phyloP scores from a whole-genome alignment of 2,888 invertebrate species.

The Agrotis segetum region DNA sequence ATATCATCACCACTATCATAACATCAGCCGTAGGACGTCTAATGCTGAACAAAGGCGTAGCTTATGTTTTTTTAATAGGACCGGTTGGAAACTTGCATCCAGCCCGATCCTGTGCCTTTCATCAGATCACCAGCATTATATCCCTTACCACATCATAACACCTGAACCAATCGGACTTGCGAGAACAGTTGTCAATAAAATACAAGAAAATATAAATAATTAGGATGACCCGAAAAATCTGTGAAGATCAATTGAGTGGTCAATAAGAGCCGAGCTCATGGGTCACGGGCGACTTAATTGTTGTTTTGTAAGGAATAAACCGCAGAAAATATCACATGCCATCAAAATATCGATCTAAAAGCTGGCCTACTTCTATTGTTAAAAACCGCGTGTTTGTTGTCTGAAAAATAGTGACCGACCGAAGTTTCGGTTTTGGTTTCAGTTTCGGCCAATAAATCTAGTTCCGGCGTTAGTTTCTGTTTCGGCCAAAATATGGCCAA shows the following conservation, averaged over 20 bases:
- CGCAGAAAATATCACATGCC: conserved; percentile 63
- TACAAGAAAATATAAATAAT: conserved; percentile 64
- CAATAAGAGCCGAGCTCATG: conserved; percentile 83
- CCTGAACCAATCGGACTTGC: conserved; percentile 10
- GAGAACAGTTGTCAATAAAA: conserved; percentile 50
- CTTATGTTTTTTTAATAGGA: too few relatives aligned
- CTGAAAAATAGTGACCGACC: too few relatives aligned
- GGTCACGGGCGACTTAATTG: conserved; percentile 87
- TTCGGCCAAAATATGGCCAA: too few relatives aligned
- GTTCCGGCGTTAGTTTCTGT: too few relatives aligned
- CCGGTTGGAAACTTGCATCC: too few relatives aligned
- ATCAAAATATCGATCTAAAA: conserved; percentile 28
- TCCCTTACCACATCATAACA: background rate
- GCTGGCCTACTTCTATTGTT: background rate
- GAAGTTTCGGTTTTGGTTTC: too few relatives aligned
- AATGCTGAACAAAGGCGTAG: too few relatives aligned
- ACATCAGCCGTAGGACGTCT: too few relatives aligned
- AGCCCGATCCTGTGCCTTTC: too few relatives aligned
- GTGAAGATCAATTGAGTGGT: conserved; percentile 85
- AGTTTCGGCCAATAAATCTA: too few relatives aligned
- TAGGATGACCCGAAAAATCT: conserved; percentile 78
- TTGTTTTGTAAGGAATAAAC: conserved; percentile 74
- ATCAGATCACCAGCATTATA: background rate
- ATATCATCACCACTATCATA: too few relatives aligned
- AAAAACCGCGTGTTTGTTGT: background rate